Percentiles rank a stretch among this genome's conserved stretches.
These are phyloP conservation scores for Leucoraja erinaceus DNA, from an alignment of 2,113 vertebrate species.

Conservation along the genomic window DNA sequence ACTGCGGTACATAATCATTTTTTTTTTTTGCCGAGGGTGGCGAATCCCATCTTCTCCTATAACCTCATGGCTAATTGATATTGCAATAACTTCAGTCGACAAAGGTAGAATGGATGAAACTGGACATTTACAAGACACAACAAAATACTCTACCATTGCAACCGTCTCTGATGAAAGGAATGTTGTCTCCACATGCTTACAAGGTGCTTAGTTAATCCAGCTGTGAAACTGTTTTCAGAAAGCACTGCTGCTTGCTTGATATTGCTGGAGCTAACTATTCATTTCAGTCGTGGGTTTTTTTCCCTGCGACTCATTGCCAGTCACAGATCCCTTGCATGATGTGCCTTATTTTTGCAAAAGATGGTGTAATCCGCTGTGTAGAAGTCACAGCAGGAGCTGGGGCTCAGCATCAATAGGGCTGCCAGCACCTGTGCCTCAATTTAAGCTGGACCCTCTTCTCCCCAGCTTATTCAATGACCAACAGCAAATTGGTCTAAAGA, in stretches of 20 bases:
- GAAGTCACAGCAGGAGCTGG: background rate
- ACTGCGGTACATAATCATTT: no score
- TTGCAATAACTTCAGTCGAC: background rate
- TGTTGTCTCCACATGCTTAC: slow-evolving; percentile 11
- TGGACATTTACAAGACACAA: background rate
- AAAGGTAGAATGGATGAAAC: background rate
- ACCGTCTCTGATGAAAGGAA: slow-evolving; percentile 2
- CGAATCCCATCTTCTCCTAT: background rate
- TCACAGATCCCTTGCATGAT: slow-evolving; percentile 4
- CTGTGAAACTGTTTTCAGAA: slow-evolving; percentile 19
- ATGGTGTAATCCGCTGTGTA: slow-evolving; percentile 21
- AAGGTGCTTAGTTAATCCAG: slow-evolving; percentile 34
- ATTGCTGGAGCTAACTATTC: background rate
- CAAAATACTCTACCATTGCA: background rate
- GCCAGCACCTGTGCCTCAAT: slow-evolving; percentile 24
- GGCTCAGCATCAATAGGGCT: slow-evolving; percentile 19
- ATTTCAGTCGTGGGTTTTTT: background rate
- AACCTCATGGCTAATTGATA: background rate
- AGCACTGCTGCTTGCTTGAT: background rate
- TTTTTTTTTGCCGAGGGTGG: no score
- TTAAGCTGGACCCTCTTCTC: background rate
- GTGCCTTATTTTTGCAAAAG: slow-evolving; percentile 10
- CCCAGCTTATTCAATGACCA: slow-evolving; percentile 43
- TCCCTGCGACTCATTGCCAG: background rate
- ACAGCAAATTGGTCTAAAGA: slow-evolving; percentile 44